Conservation (phyloP, 2,797 vertebrate genomes). For the Cephalopachus bancanus region DNA sequence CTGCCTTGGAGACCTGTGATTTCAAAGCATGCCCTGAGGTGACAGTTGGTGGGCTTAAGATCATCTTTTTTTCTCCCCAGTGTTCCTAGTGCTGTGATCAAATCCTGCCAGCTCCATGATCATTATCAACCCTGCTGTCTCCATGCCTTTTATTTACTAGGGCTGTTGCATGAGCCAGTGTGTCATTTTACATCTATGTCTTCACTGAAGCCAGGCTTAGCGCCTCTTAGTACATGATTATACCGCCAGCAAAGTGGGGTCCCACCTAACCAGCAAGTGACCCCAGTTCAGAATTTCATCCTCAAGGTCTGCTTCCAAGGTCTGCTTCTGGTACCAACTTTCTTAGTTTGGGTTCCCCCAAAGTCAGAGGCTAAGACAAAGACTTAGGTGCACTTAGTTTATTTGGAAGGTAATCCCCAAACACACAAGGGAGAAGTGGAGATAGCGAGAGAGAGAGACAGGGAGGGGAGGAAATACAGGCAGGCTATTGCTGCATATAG, state of each 20-base stretch:
- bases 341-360: background rate
- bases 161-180: background rate
- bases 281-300: background rate
- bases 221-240: background rate
- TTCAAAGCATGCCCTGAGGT: background rate
- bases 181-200: background rate
- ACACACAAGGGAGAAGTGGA: background rate
- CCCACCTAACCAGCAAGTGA: background rate
- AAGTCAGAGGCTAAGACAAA: background rate
- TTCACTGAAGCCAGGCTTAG: background rate
- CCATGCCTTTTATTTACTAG: rapidly evolving
- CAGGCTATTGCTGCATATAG: background rate
- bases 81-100: background rate
- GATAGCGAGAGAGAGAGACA: background rate
- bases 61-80: background rate
- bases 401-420: background rate
- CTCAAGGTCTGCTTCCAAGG: background rate
- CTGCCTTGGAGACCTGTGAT: background rate
- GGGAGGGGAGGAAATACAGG: background rate
- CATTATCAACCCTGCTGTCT: background rate
- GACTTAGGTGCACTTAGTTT: background rate
- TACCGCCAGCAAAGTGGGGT: background rate
- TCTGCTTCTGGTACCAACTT: background rate
- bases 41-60: background rate
- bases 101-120: background rate